Evolutionary conservation across 2,888 invertebrate genomes (phyloP), one percentile per base, ranked within the genome.

Genomic region (Mayetiola destructor): DNA sequence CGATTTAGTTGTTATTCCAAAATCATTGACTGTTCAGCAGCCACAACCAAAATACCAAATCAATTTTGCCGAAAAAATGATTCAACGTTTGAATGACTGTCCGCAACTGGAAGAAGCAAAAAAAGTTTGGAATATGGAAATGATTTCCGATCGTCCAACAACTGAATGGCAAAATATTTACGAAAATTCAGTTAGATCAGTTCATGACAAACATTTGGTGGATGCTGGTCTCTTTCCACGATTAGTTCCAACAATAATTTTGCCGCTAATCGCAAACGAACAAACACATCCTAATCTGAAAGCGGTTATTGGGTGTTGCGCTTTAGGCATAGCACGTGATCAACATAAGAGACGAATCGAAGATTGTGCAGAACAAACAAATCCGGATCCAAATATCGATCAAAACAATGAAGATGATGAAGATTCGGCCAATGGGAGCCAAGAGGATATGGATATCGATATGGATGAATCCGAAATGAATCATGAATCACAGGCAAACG

Each of bases 181-280:
- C 23, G 27, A 55, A 10, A 20, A n/a, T 10, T 20, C 37, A 18
- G 20, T n/a, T 2, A 21, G 10, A 9, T n/a, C 32, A 21, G 2
- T 4, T 2, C 14, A 37, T 1, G 8, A 10, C 1, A 2, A 29
- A 10, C 39, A 56, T 56, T 39, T 56, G 8, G 18, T 37, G 2
- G 16, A 56, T 29, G 32, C 56, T 16, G 18, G 39, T 29, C 8
- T 56, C 29, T 56, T 29, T 40, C 56, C 56, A 29, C 27, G 56
- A 39, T 14, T 16, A 2, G 56, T 56, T 27, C 39, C 39, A 18
- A 56, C 27, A 23, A 16, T 56, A n/a, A 18, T 56, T 12, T 23
- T 55, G 20, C 55, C 56, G 5, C 1, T 29, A 16, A 37, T 56
- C 10, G 3, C 14, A 10, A 2, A 16, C 6, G 30, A 53, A 32